A percentile compares a stretch with the other conserved stretches of the same genome.
Evolutionary conservation across 2,113 vertebrate genomes (phyloP).

Genomic region (Aix galericulata): DNA sequence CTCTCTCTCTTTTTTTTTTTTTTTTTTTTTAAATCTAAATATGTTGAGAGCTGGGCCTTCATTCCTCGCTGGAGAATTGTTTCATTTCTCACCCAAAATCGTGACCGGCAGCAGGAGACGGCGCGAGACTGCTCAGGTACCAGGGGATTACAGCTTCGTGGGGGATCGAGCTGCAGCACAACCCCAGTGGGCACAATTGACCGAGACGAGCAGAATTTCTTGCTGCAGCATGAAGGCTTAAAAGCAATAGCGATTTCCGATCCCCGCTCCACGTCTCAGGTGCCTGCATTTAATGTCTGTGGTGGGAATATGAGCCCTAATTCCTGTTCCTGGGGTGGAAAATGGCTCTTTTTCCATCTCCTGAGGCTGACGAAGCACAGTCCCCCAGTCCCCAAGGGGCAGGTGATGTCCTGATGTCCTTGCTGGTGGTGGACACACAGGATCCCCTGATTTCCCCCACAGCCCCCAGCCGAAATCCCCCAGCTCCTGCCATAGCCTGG

Average conservation of each 20-base stretch:
- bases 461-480: accelerated
- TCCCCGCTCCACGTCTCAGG: not conserved
- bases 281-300: accelerated
- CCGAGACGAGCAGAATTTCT: not conserved
- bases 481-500: not conserved
- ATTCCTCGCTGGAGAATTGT: not conserved
- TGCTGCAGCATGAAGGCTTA: not conserved
- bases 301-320: not conserved
- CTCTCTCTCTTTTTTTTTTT: not conserved
- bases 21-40: not conserved
- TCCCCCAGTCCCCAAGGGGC: accelerated
- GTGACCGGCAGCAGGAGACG: not conserved
- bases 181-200: constrained; percentile 12
- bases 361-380: not conserved
- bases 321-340: not conserved
- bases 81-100: not conserved
- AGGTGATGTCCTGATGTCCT: accelerated
- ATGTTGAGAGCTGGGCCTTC: not conserved
- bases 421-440: not conserved
- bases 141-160: not conserved
- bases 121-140: not conserved
- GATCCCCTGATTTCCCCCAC: not conserved
- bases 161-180: not conserved
- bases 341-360: not conserved
- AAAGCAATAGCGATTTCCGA: not conserved